These are phyloP conservation scores for Orthonyx spaldingii DNA, from an alignment of 2,113 vertebrate species.

Conservation along the genomic window DNA sequence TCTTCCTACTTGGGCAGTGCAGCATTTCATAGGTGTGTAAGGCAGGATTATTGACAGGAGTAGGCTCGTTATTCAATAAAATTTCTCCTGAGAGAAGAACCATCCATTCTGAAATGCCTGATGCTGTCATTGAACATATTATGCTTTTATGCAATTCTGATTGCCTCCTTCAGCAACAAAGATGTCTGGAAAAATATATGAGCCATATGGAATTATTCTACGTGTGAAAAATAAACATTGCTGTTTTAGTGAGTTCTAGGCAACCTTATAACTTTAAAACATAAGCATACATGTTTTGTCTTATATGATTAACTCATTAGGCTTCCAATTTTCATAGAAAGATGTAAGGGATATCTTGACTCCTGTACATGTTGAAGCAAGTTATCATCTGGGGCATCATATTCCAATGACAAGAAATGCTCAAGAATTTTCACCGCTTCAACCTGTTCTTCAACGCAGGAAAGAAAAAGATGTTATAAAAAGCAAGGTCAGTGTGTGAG, in stretches of 20 bases:
- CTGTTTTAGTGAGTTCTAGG: background rate
- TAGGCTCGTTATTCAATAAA: accelerated
- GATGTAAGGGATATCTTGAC: slow-evolving; percentile 90
- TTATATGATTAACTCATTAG: slow-evolving; percentile 57
- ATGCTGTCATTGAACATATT: background rate
- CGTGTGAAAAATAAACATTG: background rate
- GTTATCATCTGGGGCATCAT: slow-evolving; percentile 79
- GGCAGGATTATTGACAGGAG: background rate
- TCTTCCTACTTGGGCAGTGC: background rate
- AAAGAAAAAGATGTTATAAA: slow-evolving; percentile 71
- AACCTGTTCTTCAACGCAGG: slow-evolving; percentile 86
- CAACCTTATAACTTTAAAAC: slow-evolving; percentile 23
- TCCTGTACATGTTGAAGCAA: slow-evolving; percentile 82
- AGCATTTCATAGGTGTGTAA: background rate
- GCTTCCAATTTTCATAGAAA: slow-evolving; percentile 79
- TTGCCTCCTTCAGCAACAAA: background rate
- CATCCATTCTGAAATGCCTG: background rate
- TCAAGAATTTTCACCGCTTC: slow-evolving; percentile 76
- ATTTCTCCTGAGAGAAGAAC: background rate
- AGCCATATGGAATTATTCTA: background rate
- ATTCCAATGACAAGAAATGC: slow-evolving; percentile 43
- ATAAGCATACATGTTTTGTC: slow-evolving; percentile 20
- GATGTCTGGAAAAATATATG: background rate
- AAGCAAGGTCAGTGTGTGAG: slow-evolving; percentile 76
- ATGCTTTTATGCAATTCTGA: background rate